Evolutionary conservation across 1,140 invertebrate genomes (phyloP), one percentile per base, ranked within the genome.

Genomic region (Drosophila lowei): DNA sequence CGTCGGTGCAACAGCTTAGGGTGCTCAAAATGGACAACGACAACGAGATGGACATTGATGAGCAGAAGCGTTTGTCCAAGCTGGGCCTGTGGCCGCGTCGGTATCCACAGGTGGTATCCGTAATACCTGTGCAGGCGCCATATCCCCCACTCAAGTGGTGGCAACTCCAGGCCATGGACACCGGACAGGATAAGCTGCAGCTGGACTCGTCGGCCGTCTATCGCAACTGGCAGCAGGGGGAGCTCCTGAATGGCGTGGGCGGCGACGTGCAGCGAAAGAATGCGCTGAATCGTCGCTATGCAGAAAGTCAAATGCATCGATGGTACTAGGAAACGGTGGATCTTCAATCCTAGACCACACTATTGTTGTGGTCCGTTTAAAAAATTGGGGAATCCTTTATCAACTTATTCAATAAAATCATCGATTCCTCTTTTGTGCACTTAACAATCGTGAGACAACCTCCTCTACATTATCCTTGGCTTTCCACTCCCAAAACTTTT

Each of bases 371-470:
- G 23, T 25, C 5, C 23, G 4, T 25, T 38, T 38, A 13, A 13
- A 13, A 11, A 4, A 38, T 13, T 13, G 34, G 34, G 11, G 28
- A 49, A 60, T 61, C 53, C 60, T 67, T 62, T 64, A 80, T 75
- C 59, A 75, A 72, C 65, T 88, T 88, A 81, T 81, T 86, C 70
- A 78, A 86, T 78, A 88, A 77, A 71, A 77, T 1, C 70, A 78
- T 86, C 70, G 65, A 83, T 76, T 88, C 57, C 48, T 47, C 47
- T 66, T 66, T 49, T 57, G 52, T 47, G 68, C 70, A 72, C 70
- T 72, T 55, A 75, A 70, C 77, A 78, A 81, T 67, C 61, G 59
- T 46, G 54, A 54, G 65, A 78, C 65, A 71, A 38, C 64, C 58
- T 71, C 55, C 79, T 74, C 64, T 50, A 72, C 78, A 75, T 68